Base-by-base conservation (phyloP, 2,113 vertebrate genomes). In the Aspidoscelis tigris region DNA sequence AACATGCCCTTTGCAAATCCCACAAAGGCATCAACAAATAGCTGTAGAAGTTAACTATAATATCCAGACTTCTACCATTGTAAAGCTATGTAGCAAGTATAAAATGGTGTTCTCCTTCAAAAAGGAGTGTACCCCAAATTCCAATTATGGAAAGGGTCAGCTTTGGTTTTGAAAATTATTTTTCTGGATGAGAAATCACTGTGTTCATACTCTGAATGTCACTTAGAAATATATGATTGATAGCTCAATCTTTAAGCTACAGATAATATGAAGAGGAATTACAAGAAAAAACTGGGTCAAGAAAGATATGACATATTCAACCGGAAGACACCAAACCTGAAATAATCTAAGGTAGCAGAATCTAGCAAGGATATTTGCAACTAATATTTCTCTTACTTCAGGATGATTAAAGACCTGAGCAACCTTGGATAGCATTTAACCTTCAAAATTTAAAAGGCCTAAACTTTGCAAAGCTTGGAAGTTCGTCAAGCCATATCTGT, bases 391-490 rank as follows among this genome's bases (percentile, higher is more conserved):
- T 78, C 70, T 86, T 75, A 89, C 1, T 24, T 76, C 65, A 22
- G 71, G 53, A 16, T 86, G 18, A 58, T 82, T 83, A 66, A n/a
- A 90, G 76, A 50, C 39, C 71, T 44, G 21, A 69, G 85, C 74
- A 69, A 33, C 53, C 82, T 26, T 11, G 74, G 41, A 85, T 85
- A 73, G 85, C 41, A 71, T 83, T 86, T 86, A 87, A 26, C 76
- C 66, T 79, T 78, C 84, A 78, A 81, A 86, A n/a, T 9, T 81
- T 6, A 44, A 10, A 72, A 66, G 41, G 78, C 53, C 41, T 82
- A 88, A 85, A 88, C 47, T 44, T 74, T 7, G 43, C 22, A 78
- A n/a, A 87, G 75, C 39, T 76, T 86, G 69, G 47, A 87, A 86
- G 50, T 61, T 65, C 39, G 14, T 14, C 58, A 71, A 83, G 81